Evolutionary conservation across 2,888 invertebrate species (phyloP), one percentile per base, ranked within the genome.

Genomic region (Catonia carolina): DNA sequence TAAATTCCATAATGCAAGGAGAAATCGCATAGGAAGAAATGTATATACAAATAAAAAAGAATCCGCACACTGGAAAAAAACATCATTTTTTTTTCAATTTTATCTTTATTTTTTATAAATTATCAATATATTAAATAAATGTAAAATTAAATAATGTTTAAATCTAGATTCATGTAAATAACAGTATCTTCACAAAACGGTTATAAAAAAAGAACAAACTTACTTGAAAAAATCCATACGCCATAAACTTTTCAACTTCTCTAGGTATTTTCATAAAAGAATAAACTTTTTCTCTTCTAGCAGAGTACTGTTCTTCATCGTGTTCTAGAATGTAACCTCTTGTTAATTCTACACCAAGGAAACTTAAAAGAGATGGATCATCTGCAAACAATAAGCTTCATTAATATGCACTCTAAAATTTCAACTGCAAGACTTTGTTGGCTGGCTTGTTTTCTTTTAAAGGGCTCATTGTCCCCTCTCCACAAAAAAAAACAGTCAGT

Each of bases 1-100:
- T 60, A 94, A 77, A 35, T 86, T 85, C 83, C 90, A 87, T 55
- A 91, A 74, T 45, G 94, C 94, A 73, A 97, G 79, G 33, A 90
- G 69, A 71, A 97, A 93, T 64, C 99, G 79, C 60, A 99, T 75
- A 12, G 99, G 99, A 65, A 99, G 78, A 77, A 98, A 96, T 54
- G 99, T 98, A 73, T 97, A 97, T 55, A 98, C 87, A 77, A 94
- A 98, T 53, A 98, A 78, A 74, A 99, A 93, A 17, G 97, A 96
- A 75, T 99, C 99, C 23, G 92, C 86, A 75, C 98, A 98, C 74
- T 84, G 75, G 64, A 77, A 71, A 49, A 55, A 47, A 27, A n/a
- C n/a, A n/a, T n/a, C 41, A 18, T 7, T 12, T 22, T 2, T 18
- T 18, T 41, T 37, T 3, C n/a, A 37, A 37, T 37, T 6, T 14